A percentile compares a stretch with the other conserved stretches of the same genome.
Conservation (phyloP, 1,140 invertebrate species). For the Argopecten irradians region DNA sequence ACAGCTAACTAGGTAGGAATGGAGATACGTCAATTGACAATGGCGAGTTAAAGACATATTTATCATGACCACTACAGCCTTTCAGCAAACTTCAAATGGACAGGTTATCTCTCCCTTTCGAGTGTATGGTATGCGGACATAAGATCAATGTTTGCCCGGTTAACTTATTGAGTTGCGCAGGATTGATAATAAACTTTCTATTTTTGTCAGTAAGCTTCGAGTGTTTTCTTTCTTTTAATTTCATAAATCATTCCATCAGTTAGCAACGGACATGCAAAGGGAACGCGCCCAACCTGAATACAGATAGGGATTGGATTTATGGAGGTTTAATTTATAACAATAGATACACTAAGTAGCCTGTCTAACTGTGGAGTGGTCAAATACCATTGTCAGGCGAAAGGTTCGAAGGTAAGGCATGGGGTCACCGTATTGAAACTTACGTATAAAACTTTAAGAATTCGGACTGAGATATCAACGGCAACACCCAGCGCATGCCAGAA, state of each 20-base stretch:
- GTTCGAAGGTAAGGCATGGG: background rate
- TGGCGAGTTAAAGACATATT: background rate
- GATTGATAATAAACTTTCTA: slow-evolving; percentile 3
- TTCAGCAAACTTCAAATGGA: background rate
- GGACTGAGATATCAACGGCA: too few species aligned
- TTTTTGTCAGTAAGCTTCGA: slow-evolving; percentile 16
- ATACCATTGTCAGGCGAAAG: background rate
- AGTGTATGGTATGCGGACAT: background rate
- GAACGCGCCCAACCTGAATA: slow-evolving; percentile 13
- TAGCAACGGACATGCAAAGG: background rate
- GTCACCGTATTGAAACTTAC: too few species aligned
- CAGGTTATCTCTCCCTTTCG: background rate
- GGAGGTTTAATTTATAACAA: slow-evolving; percentile 1
- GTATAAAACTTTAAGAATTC: too few species aligned
- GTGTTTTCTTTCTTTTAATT: slow-evolving; percentile 19
- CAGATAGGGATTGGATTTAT: background rate
- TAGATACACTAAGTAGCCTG: background rate
- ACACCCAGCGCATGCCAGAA: too few species aligned
- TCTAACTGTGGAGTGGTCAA: background rate
- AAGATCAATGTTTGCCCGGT: slow-evolving; percentile 1
- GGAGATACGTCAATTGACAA: background rate
- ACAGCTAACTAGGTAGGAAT: background rate
- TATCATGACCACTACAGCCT: background rate
- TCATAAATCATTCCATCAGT: slow-evolving; percentile 12
- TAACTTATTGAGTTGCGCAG: background rate